phyloP scores from a whole-genome alignment of 2,797 vertebrate genomes.

The Danio aesculapii region DNA sequence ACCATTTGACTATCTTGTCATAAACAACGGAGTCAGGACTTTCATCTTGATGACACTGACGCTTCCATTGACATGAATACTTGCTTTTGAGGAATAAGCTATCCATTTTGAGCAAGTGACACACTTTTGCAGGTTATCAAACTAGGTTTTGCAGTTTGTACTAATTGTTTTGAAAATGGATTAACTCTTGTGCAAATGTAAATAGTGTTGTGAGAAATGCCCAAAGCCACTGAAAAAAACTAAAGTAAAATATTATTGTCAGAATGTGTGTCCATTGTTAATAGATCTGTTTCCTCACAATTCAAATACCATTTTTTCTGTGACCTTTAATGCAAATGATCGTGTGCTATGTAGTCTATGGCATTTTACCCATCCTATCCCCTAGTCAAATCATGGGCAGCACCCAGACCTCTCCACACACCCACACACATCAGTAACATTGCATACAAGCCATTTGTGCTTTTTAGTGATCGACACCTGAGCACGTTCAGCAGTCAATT shows the following conservation, averaged over 20 bases:
- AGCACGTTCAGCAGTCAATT: background rate
- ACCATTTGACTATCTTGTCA: too few species aligned
- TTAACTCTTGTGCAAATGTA: too few species aligned
- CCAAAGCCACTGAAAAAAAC: too few species aligned
- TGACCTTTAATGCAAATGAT: conserved; percentile 71
- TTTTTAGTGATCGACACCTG: conserved; percentile 11
- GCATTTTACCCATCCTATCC: conserved; percentile 53
- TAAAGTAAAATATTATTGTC: background rate
- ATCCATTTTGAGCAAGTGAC: too few species aligned
- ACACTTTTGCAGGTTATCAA: too few species aligned
- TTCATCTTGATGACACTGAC: too few species aligned
- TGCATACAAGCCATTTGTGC: conserved; percentile 6
- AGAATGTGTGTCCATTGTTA: background rate
- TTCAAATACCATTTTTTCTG: conserved; percentile 20
- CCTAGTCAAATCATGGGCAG: conserved; percentile 74
- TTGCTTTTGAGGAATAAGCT: too few species aligned
- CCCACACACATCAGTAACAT: conserved; percentile 13
- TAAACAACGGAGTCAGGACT: too few species aligned
- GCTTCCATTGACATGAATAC: too few species aligned
- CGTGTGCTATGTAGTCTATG: conserved; percentile 63
- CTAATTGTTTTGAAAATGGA: too few species aligned
- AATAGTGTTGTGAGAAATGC: too few species aligned
- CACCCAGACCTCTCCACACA: conserved; percentile 39
- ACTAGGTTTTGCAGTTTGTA: too few species aligned
- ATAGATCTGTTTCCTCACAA: conserved; percentile 47